Conservation (phyloP, 1,140 invertebrate genomes). For the Stegodyphus mimosarum region DNA sequence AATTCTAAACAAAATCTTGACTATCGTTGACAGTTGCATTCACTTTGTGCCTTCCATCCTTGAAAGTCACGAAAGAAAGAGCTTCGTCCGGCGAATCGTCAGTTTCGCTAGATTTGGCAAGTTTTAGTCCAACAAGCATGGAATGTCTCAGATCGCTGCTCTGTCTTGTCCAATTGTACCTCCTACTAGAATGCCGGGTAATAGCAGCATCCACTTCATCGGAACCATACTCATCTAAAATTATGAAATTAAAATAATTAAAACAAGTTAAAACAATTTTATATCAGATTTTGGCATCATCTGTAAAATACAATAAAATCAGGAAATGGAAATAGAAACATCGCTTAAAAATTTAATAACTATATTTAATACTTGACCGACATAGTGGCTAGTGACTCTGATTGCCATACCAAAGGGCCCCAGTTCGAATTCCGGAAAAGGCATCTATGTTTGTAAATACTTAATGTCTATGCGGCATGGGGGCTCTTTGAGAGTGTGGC, state of each 20-base stretch:
- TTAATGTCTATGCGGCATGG: too few relatives aligned
- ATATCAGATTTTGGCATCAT: too few relatives aligned
- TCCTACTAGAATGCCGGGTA: neutral
- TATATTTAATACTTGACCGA: too few relatives aligned
- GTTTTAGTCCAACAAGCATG: constrained; percentile 27
- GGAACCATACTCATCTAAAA: constrained; percentile 2
- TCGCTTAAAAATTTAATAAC: too few relatives aligned
- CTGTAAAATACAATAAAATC: too few relatives aligned
- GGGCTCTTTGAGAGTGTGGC: too few relatives aligned
- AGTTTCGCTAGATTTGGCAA: neutral
- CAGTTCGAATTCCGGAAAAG: too few relatives aligned
- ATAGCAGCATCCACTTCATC: constrained; percentile 21
- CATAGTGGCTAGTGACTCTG: too few relatives aligned
- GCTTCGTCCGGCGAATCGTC: constrained; percentile 5
- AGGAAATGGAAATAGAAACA: too few relatives aligned
- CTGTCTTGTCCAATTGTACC: constrained; percentile 13
- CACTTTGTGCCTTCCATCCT: constrained; percentile 19
- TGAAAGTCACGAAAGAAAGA: constrained; percentile 44
- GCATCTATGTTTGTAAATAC: too few relatives aligned
- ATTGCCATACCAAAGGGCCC: too few relatives aligned
- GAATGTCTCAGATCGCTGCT: constrained; percentile 41
- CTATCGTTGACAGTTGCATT: neutral
- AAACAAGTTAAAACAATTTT: neutral
- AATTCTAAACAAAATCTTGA: constrained; percentile 40
- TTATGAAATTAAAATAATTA: neutral